These are phyloP conservation scores for Phymorhynchus buccinoides DNA, from an alignment of 1,140 invertebrate genomes.

Conservation along the genomic window DNA sequence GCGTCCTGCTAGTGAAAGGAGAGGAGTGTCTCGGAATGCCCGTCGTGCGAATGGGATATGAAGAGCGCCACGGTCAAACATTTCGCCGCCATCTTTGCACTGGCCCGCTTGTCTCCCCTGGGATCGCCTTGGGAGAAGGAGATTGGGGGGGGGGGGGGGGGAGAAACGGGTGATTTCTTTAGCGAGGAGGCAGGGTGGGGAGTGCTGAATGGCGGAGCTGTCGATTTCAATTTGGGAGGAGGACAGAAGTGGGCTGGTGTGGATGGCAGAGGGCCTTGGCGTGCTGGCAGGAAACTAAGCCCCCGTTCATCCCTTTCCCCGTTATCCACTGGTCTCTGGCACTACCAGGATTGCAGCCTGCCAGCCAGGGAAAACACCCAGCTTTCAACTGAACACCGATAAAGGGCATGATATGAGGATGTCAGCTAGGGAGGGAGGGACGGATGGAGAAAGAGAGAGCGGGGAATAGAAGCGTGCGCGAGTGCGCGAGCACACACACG, in stretches of 20 bases:
- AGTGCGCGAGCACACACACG: no score
- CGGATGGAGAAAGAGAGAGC: no score
- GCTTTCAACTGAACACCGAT: no score
- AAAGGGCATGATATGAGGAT: no score
- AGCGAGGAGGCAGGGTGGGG: neutral
- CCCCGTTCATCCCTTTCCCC: neutral
- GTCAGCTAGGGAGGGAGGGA: no score
- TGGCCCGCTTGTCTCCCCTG: constrained; percentile 12
- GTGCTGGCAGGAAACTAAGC: neutral
- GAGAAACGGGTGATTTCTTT: constrained; percentile 6
- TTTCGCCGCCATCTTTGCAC: constrained; percentile 3
- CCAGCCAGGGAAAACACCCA: no score
- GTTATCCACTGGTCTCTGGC: no score
- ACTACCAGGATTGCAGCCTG: no score
- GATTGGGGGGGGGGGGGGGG: no score
- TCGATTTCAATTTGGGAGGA: constrained; percentile 22
- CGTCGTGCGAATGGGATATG: constrained; percentile 16
- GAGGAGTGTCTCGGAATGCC: constrained; percentile 33
- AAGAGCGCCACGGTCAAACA: constrained; percentile 31
- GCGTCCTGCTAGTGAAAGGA: neutral
- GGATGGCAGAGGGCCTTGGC: neutral
- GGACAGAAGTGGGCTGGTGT: constrained; percentile 5
- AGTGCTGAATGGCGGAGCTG: neutral
- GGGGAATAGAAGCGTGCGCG: no score
- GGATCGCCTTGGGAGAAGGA: neutral